Conservation (phyloP, 1,140 invertebrate genomes). For the Bombus waltoni region DNA sequence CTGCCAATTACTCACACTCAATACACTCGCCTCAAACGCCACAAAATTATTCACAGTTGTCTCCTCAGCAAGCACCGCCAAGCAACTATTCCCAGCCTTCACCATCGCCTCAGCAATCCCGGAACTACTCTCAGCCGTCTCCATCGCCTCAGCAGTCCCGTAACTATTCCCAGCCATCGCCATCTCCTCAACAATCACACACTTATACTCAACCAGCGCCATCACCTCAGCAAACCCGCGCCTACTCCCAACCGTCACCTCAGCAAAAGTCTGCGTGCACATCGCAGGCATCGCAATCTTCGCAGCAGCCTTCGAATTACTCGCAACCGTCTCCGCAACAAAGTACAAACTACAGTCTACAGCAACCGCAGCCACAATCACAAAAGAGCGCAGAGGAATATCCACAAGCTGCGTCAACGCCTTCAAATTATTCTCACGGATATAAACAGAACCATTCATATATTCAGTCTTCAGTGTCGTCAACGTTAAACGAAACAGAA, state of each 20-base stretch:
- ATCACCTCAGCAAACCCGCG: slow-evolving; percentile 72
- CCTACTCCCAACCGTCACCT: slow-evolving; percentile 68
- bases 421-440: slow-evolving; percentile 68
- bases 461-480: slow-evolving; percentile 64
- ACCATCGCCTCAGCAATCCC: slow-evolving; percentile 71
- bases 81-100: slow-evolving; percentile 73
- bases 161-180: slow-evolving; percentile 67
- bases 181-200: slow-evolving; percentile 68
- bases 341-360: slow-evolving; percentile 48
- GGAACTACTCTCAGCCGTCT: slow-evolving; percentile 69
- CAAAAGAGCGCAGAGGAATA: slow-evolving; percentile 66
- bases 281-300: slow-evolving; percentile 60
- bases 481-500: slow-evolving; percentile 67
- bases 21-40: slow-evolving; percentile 66
- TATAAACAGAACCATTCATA: slow-evolving; percentile 75
- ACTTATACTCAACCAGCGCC: slow-evolving; percentile 74
- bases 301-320: slow-evolving; percentile 66
- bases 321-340: slow-evolving; percentile 73
- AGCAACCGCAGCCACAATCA: slow-evolving; percentile 48
- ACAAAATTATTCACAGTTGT: slow-evolving; percentile 69
- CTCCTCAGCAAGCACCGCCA: slow-evolving; percentile 67
- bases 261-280: slow-evolving; percentile 72
- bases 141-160: slow-evolving; percentile 71
- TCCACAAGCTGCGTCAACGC: slow-evolving; percentile 37
- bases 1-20: slow-evolving; percentile 62